These are phyloP conservation scores for Paracyclopina nana DNA, from an alignment of 1,140 invertebrate species.

Conservation along the genomic window DNA sequence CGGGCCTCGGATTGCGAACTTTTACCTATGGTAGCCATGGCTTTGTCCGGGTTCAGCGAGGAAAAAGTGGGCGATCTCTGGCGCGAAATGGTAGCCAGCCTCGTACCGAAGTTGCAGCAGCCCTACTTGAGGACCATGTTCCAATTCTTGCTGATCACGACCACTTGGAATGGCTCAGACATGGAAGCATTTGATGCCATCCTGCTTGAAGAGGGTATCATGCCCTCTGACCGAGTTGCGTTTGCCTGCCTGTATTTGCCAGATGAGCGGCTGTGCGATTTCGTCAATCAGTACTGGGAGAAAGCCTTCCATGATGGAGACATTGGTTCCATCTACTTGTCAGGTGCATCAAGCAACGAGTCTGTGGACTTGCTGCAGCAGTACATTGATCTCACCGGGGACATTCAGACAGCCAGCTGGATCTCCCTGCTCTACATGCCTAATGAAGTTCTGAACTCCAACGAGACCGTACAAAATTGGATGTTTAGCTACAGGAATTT, in stretches of 20 bases:
- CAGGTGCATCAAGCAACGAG: conserved; percentile 40
- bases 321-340: conserved; percentile 63
- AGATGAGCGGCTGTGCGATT: conserved; percentile 55
- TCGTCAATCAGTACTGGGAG: conserved; percentile 45
- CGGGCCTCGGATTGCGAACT: not conserved
- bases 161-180: too few species aligned
- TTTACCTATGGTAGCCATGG: not conserved
- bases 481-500: conserved; percentile 43
- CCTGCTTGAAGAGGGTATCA: conserved; percentile 55
- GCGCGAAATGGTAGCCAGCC: not conserved
- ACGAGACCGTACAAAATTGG: not conserved
- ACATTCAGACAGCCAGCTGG: conserved; percentile 73
- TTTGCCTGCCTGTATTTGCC: conserved; percentile 76
- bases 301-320: conserved; percentile 52
- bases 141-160: conserved; percentile 69
- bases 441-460: not conserved
- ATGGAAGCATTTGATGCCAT: conserved; percentile 55
- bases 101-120: conserved; percentile 45
- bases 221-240: conserved; percentile 69
- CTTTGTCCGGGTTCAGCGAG: conserved; percentile 4
- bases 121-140: conserved; percentile 80
- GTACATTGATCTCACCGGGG: conserved; percentile 70
- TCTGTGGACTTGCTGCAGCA: conserved; percentile 60
- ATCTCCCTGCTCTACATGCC: conserved; percentile 47
- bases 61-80: conserved; percentile 1